Evolutionary conservation across 2,113 vertebrate species (phyloP).

Genomic region (Quiscalus mexicanus): DNA sequence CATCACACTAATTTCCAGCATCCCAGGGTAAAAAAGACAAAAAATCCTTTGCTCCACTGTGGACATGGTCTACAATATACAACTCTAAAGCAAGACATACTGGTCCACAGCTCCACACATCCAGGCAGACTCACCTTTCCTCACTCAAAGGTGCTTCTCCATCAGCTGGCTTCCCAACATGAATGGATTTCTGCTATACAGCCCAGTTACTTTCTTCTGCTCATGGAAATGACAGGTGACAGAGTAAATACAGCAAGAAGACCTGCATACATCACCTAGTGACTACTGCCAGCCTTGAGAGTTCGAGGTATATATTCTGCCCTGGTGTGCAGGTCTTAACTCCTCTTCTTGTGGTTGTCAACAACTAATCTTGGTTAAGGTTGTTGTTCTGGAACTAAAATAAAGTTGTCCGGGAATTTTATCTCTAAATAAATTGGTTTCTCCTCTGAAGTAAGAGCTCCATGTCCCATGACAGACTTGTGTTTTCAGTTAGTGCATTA

Average conservation of each 20-base stretch:
- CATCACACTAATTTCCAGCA: neutral
- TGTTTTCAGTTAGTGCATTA: neutral
- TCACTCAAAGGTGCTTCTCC: neutral
- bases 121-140: neutral
- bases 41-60: neutral
- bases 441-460: neutral
- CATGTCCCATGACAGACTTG: neutral
- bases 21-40: neutral
- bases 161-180: neutral
- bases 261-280: fast-evolving
- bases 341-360: neutral
- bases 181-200: neutral
- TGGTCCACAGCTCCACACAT: neutral
- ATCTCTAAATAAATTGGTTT: neutral
- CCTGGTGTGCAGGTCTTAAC: neutral
- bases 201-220: neutral
- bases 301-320: neutral
- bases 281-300: neutral
- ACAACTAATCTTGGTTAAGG: neutral
- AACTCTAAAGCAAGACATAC: neutral
- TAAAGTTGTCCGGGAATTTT: neutral
- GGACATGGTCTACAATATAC: fast-evolving
- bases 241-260: neutral
- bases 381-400: neutral
- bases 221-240: neutral